phyloP scores from a whole-genome alignment of 2,797 vertebrate genomes.

The Anabas testudineus region DNA sequence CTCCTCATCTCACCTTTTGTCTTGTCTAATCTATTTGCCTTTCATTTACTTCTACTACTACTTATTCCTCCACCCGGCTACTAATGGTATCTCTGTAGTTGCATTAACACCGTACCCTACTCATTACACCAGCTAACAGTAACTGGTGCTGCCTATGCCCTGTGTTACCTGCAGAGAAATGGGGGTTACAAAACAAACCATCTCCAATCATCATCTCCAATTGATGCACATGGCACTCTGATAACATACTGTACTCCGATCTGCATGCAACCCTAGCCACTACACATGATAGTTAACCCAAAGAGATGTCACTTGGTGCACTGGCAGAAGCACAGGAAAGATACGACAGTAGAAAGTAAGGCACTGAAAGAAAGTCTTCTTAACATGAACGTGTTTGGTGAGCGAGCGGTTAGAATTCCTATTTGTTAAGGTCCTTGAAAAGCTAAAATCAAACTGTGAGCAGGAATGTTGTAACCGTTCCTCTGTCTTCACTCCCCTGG shows the following conservation, averaged over 20 bases:
- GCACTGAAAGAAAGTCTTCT: conserved; percentile 14
- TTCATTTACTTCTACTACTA: conserved; percentile 15
- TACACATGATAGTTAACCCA: background rate
- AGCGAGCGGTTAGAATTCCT: conserved; percentile 14
- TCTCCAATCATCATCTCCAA: conserved; percentile 9
- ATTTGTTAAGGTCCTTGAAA: conserved; percentile 38
- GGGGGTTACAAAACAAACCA: background rate
- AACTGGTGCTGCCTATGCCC: background rate
- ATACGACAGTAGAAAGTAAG: conserved; percentile 16
- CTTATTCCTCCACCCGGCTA: conserved; percentile 11
- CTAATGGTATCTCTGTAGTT: background rate
- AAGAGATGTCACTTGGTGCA: background rate
- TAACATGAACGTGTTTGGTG: conserved; percentile 8
- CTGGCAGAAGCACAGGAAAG: conserved; percentile 11
- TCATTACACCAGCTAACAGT: background rate
- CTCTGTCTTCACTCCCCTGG: conserved; percentile 15
- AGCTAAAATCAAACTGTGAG: conserved; percentile 25
- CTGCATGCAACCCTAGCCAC: background rate
- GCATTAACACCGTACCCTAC: background rate
- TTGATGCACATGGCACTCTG: conserved; percentile 1
- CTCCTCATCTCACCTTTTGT: conserved; percentile 50
- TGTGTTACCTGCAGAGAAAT: background rate
- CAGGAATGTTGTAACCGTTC: conserved; percentile 24
- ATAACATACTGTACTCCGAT: conserved; percentile 14
- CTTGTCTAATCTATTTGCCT: conserved; percentile 41